Evolutionary conservation across 2,113 vertebrate genomes (phyloP), one percentile per base, ranked within the genome.

Genomic region (Xiphophorus hellerii): DNA sequence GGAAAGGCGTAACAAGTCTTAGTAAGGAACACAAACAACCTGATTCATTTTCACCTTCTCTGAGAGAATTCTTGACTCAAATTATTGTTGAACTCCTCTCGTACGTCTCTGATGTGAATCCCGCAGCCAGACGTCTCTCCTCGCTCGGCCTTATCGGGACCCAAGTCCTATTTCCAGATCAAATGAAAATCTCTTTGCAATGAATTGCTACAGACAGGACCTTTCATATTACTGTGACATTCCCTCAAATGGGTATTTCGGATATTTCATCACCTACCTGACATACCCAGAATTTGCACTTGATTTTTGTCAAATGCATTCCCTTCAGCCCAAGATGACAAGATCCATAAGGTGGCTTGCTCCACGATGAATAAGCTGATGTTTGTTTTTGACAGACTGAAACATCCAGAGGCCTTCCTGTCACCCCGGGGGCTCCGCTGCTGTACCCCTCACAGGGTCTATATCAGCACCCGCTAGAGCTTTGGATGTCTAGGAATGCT

Each of bases 401-500:
- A 70, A 17, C 54, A 30, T 74, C 89, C 87, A 89, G 73, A 86
- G 65, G 37, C 20, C 28, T 42, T 72, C 65, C 83, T 89, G 84
- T 90, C 85, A 75, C 63, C 69, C 73, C 7, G 1, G 12, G 62
- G 62, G 62, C 60, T 72, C 64, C 48, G 25, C 75, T 63, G 84
- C 82, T 84, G 30, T 54, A 33, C 48, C 44, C 63, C 77, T 76
- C 81, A 87, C 81, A 86, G 77, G 72, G 72, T 30, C 77, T 76
- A 0, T 78, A 84, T 90, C 89, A 87, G 74, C 84, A 20, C 83
- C 90, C 74, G 71, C 33, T 60, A 84, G 83, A 61, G 71, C 70
- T 81, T 75, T 22, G 10, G 67, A 82, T 87, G 81, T 63, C 76
- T 87, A 79, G 71, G 89, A 94, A 93, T 92, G 87, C 72, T 72